A percentile compares a stretch with the other conserved stretches of the same genome.
These are phyloP conservation scores for Clamator glandarius DNA, from an alignment of 2,797 vertebrate genomes.

Conservation along the genomic window DNA sequence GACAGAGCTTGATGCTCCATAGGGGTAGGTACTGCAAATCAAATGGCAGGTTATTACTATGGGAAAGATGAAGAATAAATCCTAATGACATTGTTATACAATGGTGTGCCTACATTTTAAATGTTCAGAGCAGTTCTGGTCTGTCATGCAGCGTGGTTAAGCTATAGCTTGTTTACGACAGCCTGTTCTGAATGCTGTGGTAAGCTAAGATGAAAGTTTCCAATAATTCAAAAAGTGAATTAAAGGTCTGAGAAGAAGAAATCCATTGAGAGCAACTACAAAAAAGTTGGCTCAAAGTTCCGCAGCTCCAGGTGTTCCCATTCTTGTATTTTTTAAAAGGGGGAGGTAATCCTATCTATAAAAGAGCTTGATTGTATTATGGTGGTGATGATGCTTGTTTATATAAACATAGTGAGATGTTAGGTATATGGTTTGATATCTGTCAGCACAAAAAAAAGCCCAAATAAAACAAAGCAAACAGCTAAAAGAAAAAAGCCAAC, in stretches of 20 bases:
- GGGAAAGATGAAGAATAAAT: background rate
- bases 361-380: background rate
- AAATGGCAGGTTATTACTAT: background rate
- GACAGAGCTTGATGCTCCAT: background rate
- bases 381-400: background rate
- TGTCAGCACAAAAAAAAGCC: background rate
- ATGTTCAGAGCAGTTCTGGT: background rate
- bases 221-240: background rate
- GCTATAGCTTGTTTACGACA: background rate
- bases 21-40: background rate
- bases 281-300: background rate
- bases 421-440: background rate
- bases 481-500: background rate
- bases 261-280: background rate
- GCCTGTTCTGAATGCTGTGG: background rate
- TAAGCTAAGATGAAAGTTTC: background rate
- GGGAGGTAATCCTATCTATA: background rate
- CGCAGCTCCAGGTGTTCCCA: background rate
- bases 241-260: background rate
- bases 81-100: fast-evolving
- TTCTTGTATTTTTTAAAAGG: background rate
- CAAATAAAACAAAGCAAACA: background rate
- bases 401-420: background rate
- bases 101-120: background rate
- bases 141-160: fast-evolving